Evolutionary conservation across 1,140 invertebrate genomes (phyloP).

Genomic region (Hirudo medicinalis): DNA sequence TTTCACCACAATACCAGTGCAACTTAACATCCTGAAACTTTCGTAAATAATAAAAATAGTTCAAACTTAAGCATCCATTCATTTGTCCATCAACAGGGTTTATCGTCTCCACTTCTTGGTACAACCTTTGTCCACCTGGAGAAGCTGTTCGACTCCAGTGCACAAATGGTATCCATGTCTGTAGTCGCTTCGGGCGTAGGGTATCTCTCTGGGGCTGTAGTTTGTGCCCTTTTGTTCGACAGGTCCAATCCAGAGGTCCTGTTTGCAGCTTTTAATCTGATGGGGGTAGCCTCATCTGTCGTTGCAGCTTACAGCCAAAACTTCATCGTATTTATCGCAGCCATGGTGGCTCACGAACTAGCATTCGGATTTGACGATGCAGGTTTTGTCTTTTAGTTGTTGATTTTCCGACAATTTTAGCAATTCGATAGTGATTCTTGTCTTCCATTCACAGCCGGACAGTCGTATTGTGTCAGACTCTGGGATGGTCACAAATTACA

Average conservation of each 20-base stretch:
- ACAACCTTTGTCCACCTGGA: constrained; percentile 8
- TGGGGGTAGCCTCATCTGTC: background rate
- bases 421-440: background rate
- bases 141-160: background rate
- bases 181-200: background rate
- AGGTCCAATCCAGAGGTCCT: background rate
- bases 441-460: constrained; percentile 11
- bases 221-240: constrained; percentile 5
- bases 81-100: background rate
- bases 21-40: too few relatives aligned
- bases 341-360: background rate
- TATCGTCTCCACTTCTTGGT: background rate
- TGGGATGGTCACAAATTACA: constrained; percentile 7
- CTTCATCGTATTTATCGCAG: background rate
- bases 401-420: too few relatives aligned
- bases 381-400: background rate
- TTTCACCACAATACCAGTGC: too few relatives aligned
- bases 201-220: background rate
- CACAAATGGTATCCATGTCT: background rate
- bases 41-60: too few relatives aligned
- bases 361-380: background rate
- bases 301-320: background rate
- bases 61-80: too few relatives aligned
- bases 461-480: constrained; percentile 15
- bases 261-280: background rate